These are phyloP conservation scores for Hesperophylax magnus DNA, from an alignment of 1,140 invertebrate species.

Conservation along the genomic window DNA sequence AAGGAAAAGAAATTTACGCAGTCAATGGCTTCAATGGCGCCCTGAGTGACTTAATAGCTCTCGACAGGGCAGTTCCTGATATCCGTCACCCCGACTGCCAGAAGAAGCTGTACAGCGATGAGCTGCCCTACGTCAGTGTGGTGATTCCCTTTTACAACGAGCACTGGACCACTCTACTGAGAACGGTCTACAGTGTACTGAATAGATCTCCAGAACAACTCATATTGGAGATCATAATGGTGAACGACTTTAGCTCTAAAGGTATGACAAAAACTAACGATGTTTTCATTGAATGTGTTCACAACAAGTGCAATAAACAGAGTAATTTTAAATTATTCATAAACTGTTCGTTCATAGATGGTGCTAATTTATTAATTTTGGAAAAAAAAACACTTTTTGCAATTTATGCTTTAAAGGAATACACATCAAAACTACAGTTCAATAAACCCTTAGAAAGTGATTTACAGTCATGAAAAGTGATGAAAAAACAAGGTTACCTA, in stretches of 20 bases:
- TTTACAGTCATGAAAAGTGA: too few relatives aligned
- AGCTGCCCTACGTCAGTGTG: constrained; percentile 85
- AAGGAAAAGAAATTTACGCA: constrained; percentile 79
- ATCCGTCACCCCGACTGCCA: constrained; percentile 83
- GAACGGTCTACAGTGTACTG: constrained; percentile 88
- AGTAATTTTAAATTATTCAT: too few relatives aligned
- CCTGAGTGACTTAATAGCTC: constrained; percentile 89
- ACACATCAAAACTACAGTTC: too few relatives aligned
- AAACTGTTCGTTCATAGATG: too few relatives aligned
- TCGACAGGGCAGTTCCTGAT: constrained; percentile 87
- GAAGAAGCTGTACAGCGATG: constrained; percentile 79
- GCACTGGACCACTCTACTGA: constrained; percentile 88
- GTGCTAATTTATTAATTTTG: too few relatives aligned
- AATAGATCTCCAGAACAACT: constrained; percentile 86
- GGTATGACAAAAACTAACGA: constrained; percentile 59
- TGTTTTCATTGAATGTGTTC: too few relatives aligned
- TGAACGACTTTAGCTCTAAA: constrained; percentile 91
- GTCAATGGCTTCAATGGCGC: constrained; percentile 93
- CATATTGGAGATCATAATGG: constrained; percentile 92
- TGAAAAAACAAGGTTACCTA: too few relatives aligned
- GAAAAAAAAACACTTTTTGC: too few relatives aligned
- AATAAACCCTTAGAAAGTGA: too few relatives aligned
- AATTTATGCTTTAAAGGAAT: too few relatives aligned
- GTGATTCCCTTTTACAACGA: constrained; percentile 97
- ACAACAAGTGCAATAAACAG: too few relatives aligned